Evolutionary conservation across 2,113 vertebrate species (phyloP), one percentile per base, ranked within the genome.

Genomic region (Cryptotis parvus): DNA sequence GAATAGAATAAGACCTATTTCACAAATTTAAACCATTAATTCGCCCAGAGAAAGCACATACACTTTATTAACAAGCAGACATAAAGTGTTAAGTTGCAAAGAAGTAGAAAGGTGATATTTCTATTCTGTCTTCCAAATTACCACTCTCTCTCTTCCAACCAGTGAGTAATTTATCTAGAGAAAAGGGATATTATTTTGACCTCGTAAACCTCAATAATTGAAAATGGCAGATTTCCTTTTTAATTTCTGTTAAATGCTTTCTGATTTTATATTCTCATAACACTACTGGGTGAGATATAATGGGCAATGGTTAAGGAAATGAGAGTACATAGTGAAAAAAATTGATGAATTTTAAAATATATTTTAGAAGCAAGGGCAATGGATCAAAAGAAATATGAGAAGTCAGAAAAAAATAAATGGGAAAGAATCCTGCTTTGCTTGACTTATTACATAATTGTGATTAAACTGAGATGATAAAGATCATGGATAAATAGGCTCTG

Each of bases 111-210:
- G 4, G 15, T 76, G 26, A 73, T 29, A 29, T 31, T 27, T 73
- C 76, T 31, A 26, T 63, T 83, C n/a, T 35, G 3, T 79, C 37
- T 87, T 9, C 4, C 37, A 58, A 26, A 63, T 78, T 66, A 29
- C 31, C 41, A 24, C n/a, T 27, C 14, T 73, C 11, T 80, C 12
- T 76, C 6, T 41, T 69, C 15, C 63, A 90, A 74, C 6, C 9
- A 26, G n/a, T 66, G 74, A 89, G 37, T 26, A 87, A 69, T 82
- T 80, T 55, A 72, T 22, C 39, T n/a, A 9, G 22, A 94, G 8
- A 63, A 86, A 89, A 22, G 0, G 3, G 16, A 0, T 39, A n/a
- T 33, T 87, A 89, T 66, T 88, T 87, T 80, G 33, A 37, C 12
- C 3, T 2, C 26, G 26, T 93, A 33, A 94, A 52, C 15, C 20